A percentile compares a stretch with the other conserved stretches of the same genome.
Evolutionary conservation across 1,140 invertebrate genomes (phyloP).

Genomic region (Apis cerana): DNA sequence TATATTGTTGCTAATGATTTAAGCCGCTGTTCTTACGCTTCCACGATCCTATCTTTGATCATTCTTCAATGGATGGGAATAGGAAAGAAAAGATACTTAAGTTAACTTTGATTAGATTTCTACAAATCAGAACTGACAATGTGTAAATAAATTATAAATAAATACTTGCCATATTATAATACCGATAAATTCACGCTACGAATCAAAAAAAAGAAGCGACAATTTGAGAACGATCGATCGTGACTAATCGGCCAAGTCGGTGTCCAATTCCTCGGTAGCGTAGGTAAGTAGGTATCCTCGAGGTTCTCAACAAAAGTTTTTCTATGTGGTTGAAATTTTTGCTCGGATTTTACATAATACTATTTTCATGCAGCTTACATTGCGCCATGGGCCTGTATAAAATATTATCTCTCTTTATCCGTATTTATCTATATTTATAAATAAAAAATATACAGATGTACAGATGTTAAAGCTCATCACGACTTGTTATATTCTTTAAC

Average conservation of each 20-base stretch:
- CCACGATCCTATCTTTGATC: not conserved
- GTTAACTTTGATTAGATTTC: too few species aligned
- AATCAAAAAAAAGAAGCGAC: constrained; percentile 3
- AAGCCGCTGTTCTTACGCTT: not conserved
- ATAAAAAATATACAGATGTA: not conserved
- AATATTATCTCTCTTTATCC: constrained; percentile 4
- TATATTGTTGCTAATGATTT: constrained; percentile 23
- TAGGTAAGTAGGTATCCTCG: constrained; percentile 66
- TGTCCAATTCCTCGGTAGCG: constrained; percentile 67
- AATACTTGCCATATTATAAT: not conserved
- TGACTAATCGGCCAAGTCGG: constrained; percentile 67
- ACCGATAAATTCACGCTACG: constrained; percentile 3
- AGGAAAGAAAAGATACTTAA: not conserved
- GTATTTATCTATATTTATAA: not conserved
- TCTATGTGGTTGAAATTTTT: constrained; percentile 60
- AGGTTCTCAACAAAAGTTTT: constrained; percentile 58
- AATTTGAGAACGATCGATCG: constrained; percentile 48
- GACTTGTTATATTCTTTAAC: too few species aligned
- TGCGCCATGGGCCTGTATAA: constrained; percentile 24
- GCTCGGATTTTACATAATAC: constrained; percentile 68
- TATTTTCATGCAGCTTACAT: not conserved
- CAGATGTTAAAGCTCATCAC: not conserved
- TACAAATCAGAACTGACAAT: not conserved
- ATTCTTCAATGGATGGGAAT: not conserved
- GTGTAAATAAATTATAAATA: not conserved